Base-by-base conservation (phyloP, 1,140 invertebrate genomes). In the Trachymyrmex septentrionalis region DNA sequence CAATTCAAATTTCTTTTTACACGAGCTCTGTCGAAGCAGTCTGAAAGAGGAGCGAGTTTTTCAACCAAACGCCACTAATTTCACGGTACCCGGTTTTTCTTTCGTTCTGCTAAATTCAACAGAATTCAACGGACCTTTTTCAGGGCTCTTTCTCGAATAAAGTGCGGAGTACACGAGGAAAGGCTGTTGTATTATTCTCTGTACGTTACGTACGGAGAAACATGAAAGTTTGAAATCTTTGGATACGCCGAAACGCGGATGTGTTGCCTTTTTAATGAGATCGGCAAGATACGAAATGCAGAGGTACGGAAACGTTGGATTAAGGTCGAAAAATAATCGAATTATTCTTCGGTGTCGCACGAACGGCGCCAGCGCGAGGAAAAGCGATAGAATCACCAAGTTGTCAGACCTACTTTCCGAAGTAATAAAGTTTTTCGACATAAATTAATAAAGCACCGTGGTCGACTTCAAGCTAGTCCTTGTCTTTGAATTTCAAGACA, bases 1-100 rank as follows among this genome's bases (percentile, higher is more conserved):
- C 77, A 81, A 86, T 86, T 81, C 50, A 81, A 86, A 78, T 81
- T 86, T 86, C 80, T 84, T 86, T 86, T 81, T 59, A 69, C 73
- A 57, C 75, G 48, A 81, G 63, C 44, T 67, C 67, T 86, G 44
- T 59, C 64, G 75, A 69, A 81, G 64, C 44, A 59, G 63, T 53
- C 21, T 71, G 85, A 86, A 86, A 86, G 77, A 61, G 44, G 21
- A 59, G 53, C 67, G 63, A 71, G 66, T 61, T 81, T 86, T 82
- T 82, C 77, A 19, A 61, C 77, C 78, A 82, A 82, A 82, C 57
- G 66, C 77, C 85, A 81, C 85, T 82, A 86, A 86, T 86, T 86
- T 86, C 85, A 86, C 85, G 77, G 77, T 86, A 14, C 30, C 53
- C 57, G 44, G 19, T 53, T 82, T 84, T 69, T 78, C 85, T 72